phyloP scores from a whole-genome alignment of 2,888 invertebrate species.

The Piscicola geometra region DNA sequence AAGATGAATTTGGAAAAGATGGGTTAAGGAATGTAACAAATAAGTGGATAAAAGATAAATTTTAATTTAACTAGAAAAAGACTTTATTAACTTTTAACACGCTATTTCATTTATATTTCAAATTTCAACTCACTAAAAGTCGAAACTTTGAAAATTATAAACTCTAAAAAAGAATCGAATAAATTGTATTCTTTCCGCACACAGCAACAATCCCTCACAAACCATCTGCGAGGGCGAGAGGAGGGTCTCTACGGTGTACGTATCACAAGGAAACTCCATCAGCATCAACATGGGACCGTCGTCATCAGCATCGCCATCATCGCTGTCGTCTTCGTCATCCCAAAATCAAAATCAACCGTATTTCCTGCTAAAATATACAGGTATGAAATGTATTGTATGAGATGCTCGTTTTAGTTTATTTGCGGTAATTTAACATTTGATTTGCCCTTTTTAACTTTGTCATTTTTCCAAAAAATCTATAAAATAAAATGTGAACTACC shows the following conservation, averaged over 20 bases:
- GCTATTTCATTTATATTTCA: too few species aligned
- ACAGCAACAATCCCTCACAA: neutral
- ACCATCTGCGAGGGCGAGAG: neutral
- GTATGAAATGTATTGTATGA: neutral
- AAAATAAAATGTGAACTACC: too few species aligned
- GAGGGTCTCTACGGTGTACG: constrained; percentile 2
- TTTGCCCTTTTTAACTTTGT: neutral
- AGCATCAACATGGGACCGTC: constrained; percentile 14
- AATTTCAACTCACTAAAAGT: too few species aligned
- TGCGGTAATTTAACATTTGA: neutral
- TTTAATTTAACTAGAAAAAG: too few species aligned
- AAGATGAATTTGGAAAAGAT: too few species aligned
- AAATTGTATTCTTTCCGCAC: too few species aligned
- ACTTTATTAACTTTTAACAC: too few species aligned
- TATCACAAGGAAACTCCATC: neutral
- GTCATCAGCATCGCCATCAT: neutral
- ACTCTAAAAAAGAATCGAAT: too few species aligned
- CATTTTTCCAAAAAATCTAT: neutral
- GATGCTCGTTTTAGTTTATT: neutral
- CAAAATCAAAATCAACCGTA: neutral
- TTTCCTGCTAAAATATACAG: neutral
- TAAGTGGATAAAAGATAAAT: too few species aligned
- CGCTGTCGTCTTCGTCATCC: neutral
- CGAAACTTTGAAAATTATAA: too few species aligned
- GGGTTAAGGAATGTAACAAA: too few species aligned